phyloP scores from a whole-genome alignment of 1,140 invertebrate species.

The Saxidomus purpurata region DNA sequence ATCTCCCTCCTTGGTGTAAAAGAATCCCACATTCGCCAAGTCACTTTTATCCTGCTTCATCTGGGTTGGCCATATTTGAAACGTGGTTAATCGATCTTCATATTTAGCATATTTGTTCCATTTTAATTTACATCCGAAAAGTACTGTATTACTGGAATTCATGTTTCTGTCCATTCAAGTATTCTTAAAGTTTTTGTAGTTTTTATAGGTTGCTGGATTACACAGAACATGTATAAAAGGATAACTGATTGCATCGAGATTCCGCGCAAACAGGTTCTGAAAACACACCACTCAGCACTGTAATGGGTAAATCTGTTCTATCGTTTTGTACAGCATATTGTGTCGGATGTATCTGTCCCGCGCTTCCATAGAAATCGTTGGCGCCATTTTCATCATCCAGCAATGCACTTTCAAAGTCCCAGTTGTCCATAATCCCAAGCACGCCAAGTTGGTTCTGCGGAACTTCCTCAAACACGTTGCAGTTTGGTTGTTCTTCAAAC shows the following conservation, averaged over 20 bases:
- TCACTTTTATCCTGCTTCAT: conserved; percentile 42
- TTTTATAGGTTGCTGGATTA: neutral
- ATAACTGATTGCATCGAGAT: neutral
- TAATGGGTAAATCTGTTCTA: neutral
- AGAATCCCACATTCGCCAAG: conserved; percentile 17
- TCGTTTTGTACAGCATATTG: neutral
- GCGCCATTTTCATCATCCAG: neutral
- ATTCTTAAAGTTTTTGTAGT: neutral
- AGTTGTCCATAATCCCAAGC: neutral
- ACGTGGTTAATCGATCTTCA: conserved; percentile 9
- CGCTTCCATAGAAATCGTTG: conserved; percentile 9
- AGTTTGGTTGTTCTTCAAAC: neutral
- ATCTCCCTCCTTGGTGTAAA: conserved; percentile 40
- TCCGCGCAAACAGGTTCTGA: neutral
- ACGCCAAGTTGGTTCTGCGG: conserved; percentile 15
- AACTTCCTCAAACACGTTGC: conserved; percentile 1
- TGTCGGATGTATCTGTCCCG: neutral
- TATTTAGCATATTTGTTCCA: neutral
- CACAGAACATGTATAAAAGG: neutral
- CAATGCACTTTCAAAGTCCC: neutral
- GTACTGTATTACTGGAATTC: neutral
- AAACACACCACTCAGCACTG: neutral
- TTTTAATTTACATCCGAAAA: conserved; percentile 38
- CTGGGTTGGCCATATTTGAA: conserved; percentile 21
- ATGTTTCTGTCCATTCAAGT: neutral